Evolutionary conservation across 2,113 vertebrate genomes (phyloP), one percentile per base, ranked within the genome.

Genomic region (Alligator mississippiensis): DNA sequence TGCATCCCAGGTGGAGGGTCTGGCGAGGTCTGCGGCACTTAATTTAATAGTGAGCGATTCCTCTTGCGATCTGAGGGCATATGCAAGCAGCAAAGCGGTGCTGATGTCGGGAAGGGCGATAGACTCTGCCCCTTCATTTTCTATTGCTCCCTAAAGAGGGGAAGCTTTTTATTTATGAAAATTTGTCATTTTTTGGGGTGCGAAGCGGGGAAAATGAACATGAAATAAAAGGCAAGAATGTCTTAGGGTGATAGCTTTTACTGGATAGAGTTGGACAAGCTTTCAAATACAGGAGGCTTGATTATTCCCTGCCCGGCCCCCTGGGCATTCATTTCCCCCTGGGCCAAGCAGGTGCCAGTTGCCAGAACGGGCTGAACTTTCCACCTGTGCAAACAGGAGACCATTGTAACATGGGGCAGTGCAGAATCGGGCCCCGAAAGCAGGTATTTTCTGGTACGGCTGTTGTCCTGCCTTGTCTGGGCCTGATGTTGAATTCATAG

Each of bases 261-360:
- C 47, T 47, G 47, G 47, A 47, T 47, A 47, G 47, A 47, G 47
- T 47, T 47, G 47, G 47, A 47, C 47, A 47, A 47, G 47, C 8
- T 47, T 47, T 9, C 11, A 38, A 38, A 10, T 3, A 12, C 30
- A 70, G 34, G 68, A 30, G 9, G n/a, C 66, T 34, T n/a, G n/a
- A 30, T 19, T 70, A 16, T 55, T 25, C 54, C 17, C 3, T 25
- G 12, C 47, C 54, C 66, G 80, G 2, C 57, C 57, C 6, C n/a
- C 9, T 30, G 15, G 0, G 1, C 3, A 0, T 27, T 17, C 18
- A 15, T 27, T 78, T 68, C 4, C 27, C 38, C 12, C 13, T 11
- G 21, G 38, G 80, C n/a, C 15, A 70, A 75, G 1, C 4, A 55
- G 21, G 5, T 80, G 83, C 47, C 82, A 74, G 80, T 70, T 12